Evolutionary conservation across 2,797 vertebrate genomes (phyloP), one percentile per base, ranked within the genome.

Genomic region (Notolabrus celidotus): DNA sequence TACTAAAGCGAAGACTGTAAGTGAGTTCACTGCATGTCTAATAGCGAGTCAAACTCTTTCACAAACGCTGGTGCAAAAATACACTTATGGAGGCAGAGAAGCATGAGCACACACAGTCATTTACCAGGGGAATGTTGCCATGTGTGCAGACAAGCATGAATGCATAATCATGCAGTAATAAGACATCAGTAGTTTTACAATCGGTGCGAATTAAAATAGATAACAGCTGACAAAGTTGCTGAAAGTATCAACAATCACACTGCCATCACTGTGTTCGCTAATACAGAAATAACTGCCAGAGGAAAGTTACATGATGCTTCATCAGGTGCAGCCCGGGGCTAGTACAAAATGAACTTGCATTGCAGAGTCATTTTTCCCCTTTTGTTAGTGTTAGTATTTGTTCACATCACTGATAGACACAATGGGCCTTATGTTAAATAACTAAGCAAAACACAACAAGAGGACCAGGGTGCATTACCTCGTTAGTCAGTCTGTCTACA

Each of bases 151-250:
- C 8, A n/a, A 51, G 49, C 27, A n/a, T 51, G 49, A 17, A 31
- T 15, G 9, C 27, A 53, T 49, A 17, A 54, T 60, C 31, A 60
- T 17, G 50, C 38, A 49, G 14, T 67, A 38, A 14, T 19, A 58
- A 27, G 5, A 39, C 16, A 78, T 46, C 19, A 20, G 25, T 20
- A 39, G 39, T 27, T 51, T 9, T 7, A 31, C 4, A 29, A 25
- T 50, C 7, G 42, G 33, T 3, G n/a, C 14, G 16, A n/a, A 65
- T 55, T 36, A 50, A 12, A 61, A 64, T 15, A 57, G 20, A 67
- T 63, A 38, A 67, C 73, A 70, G 11, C 55, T 57, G 38, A 52
- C 46, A 71, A 54, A 67, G 27, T 54, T 11, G 52, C 36, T 46
- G 7, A 71, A 17, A 23, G 34, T 19, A 4, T 36, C 67, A 65